These are phyloP conservation scores for Microplitis mediator DNA, from an alignment of 1,140 invertebrate species.

Conservation along the genomic window DNA sequence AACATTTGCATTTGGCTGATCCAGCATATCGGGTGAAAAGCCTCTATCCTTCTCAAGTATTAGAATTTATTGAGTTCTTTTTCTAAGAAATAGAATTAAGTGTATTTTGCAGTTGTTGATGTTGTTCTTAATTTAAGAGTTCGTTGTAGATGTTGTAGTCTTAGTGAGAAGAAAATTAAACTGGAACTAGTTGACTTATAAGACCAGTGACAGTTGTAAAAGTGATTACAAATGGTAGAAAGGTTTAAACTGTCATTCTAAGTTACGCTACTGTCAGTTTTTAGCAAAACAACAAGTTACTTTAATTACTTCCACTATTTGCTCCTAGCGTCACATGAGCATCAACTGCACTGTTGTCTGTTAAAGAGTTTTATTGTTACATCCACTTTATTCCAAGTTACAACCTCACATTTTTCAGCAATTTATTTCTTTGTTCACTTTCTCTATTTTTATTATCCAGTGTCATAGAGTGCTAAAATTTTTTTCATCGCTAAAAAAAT, in stretches of 20 bases:
- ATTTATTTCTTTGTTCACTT: neutral
- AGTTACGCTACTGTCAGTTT: neutral
- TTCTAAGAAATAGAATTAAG: neutral
- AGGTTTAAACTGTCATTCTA: neutral
- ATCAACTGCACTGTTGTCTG: neutral
- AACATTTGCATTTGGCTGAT: conserved; percentile 9
- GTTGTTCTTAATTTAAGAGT: too few relatives aligned
- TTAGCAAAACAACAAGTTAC: neutral
- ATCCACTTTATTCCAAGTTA: neutral
- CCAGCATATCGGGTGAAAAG: neutral
- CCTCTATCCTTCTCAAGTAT: too few relatives aligned
- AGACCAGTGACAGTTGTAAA: neutral
- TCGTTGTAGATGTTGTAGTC: too few relatives aligned
- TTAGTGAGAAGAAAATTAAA: neutral
- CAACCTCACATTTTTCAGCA: neutral
- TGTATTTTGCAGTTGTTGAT: too few relatives aligned
- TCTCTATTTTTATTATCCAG: neutral
- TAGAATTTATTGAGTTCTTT: too few relatives aligned
- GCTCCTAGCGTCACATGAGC: neutral
- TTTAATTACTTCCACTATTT: neutral
- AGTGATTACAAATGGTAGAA: neutral
- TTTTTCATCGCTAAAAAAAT: neutral
- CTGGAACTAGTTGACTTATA: neutral
- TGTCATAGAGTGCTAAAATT: neutral
- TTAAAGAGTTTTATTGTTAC: neutral